These are phyloP conservation scores for Scarus forsteni DNA, from an alignment of 2,797 vertebrate species.

Conservation along the genomic window DNA sequence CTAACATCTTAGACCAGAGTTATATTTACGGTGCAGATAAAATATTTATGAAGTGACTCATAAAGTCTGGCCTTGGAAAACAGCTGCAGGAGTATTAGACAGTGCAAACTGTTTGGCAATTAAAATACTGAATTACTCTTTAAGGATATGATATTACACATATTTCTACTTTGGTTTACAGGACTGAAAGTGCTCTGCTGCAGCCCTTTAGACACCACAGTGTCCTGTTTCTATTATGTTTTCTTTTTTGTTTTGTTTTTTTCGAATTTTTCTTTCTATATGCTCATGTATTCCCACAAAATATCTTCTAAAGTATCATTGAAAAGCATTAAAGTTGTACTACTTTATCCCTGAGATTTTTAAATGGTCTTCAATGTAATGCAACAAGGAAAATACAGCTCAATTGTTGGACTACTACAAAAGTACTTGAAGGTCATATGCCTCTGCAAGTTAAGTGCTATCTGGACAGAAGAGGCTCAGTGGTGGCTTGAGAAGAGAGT, in stretches of 20 bases:
- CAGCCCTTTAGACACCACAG: background rate
- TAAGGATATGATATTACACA: conserved; percentile 35
- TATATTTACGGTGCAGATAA: conserved; percentile 79
- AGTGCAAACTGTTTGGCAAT: conserved; percentile 58
- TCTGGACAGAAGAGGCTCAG: too few relatives aligned
- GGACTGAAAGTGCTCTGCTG: background rate
- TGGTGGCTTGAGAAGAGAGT: too few relatives aligned
- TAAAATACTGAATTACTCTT: conserved; percentile 49
- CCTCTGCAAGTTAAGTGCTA: too few relatives aligned
- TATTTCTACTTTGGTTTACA: conserved; percentile 20
- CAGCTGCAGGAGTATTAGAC: conserved; percentile 69
- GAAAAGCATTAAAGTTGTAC: too few relatives aligned
- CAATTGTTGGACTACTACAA: too few relatives aligned
- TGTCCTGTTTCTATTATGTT: background rate
- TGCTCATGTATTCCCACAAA: too few relatives aligned
- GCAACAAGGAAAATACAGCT: too few relatives aligned
- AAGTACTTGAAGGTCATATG: too few relatives aligned
- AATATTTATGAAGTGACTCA: conserved; percentile 82
- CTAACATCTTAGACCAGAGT: conserved; percentile 71
- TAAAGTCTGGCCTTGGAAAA: conserved; percentile 76
- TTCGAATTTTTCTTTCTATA: too few relatives aligned
- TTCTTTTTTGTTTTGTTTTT: background rate
- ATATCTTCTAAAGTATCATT: too few relatives aligned
- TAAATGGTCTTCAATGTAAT: too few relatives aligned
- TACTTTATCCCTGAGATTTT: too few relatives aligned